phyloP scores from a whole-genome alignment of 1,140 invertebrate species.

The Drosophila azteca region DNA sequence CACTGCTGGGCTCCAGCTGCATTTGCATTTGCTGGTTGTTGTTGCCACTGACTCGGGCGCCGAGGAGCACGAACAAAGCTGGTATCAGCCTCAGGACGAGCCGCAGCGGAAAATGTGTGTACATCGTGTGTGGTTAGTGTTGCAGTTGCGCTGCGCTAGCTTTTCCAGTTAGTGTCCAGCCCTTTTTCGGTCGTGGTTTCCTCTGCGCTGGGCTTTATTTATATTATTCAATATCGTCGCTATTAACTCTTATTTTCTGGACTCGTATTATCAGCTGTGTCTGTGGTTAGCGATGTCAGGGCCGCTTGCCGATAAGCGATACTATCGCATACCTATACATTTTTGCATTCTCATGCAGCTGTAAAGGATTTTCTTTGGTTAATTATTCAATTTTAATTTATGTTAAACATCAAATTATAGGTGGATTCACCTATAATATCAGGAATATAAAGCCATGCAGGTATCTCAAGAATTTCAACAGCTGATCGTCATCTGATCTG shows the following conservation, averaged over 20 bases:
- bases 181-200: conserved; percentile 16
- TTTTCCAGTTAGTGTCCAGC: conserved; percentile 25
- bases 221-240: conserved; percentile 19
- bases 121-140: conserved; percentile 9
- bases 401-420: too few relatives aligned
- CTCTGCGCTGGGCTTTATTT: conserved; percentile 33
- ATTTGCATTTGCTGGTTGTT: too few relatives aligned
- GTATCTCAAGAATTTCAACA: too few relatives aligned
- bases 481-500: too few relatives aligned
- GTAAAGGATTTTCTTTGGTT: too few relatives aligned
- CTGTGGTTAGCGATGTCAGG: neutral
- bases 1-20: conserved; percentile 19
- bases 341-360: too few relatives aligned
- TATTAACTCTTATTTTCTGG: conserved; percentile 26
- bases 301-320: too few relatives aligned
- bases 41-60: too few relatives aligned
- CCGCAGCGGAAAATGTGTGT: conserved; percentile 12
- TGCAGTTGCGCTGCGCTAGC: conserved; percentile 21
- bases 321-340: too few relatives aligned
- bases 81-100: conserved; percentile 17
- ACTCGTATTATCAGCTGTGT: neutral
- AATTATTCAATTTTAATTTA: too few relatives aligned
- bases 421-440: too few relatives aligned
- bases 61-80: conserved; percentile 14
- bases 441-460: too few relatives aligned